Base-by-base conservation (phyloP, 1,140 invertebrate species). In the Sminthurides bifidus region DNA sequence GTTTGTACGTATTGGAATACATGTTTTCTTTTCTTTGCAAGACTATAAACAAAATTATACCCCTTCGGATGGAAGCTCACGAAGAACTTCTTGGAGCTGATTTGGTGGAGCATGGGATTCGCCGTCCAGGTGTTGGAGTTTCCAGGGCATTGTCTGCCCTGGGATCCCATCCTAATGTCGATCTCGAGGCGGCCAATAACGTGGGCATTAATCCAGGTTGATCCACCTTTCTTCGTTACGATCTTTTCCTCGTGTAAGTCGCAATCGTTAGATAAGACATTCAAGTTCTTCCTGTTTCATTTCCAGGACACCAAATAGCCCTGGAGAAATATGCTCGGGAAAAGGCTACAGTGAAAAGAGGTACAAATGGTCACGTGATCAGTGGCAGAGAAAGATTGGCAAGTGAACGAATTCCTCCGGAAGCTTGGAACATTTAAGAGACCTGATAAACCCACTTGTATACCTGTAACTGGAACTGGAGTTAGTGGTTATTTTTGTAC, bases 81-180 rank as follows among this genome's bases (percentile, higher is more conserved):
- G 85, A 88, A 50, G 89, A 93, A 69, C 72, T 92, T 19, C 68
- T 92, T 1, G 89, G 89, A 2, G 88, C 88, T 14, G 89, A 92
- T 76, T 74, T 91, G 15, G 81, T 83, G 1, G 89, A 92, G 68
- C 90, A 92, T 71, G 77, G 79, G 44, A 82, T 92, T 50, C 77
- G 81, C 66, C 72, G 76, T 27, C 58, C 67, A 35, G 61, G 79
- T 72, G 74, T 79, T 33, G 81, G 80, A n/a, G 73, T 82, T 2
- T 77, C 75, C 10, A 68, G 78, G 66, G 79, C 79, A 2, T 61
- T 82, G 40, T 78, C 78, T 10, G 76, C 76, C 3, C 70, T 82
- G 19, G 68, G 72, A 23, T 72, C 75, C 14, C 68, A 75, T 46
- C 68, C 71, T 12, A 70, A 72, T 44, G 68, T 74, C 15, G 63